These are phyloP conservation scores for Spizella passerina DNA, from an alignment of 2,797 vertebrate species.

Conservation along the genomic window DNA sequence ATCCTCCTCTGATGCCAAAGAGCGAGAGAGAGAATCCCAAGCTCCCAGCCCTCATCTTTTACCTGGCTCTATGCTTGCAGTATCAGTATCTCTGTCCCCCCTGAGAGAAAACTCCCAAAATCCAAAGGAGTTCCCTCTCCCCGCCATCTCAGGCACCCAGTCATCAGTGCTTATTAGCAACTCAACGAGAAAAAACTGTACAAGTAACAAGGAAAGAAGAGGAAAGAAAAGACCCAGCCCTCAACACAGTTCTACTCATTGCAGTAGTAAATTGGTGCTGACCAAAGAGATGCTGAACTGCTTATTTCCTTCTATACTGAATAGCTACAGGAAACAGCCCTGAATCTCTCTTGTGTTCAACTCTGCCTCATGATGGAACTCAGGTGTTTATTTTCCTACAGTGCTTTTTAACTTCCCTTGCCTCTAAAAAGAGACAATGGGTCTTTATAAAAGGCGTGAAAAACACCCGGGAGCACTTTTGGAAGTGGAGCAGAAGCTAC, in stretches of 20 bases:
- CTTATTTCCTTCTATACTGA: neutral
- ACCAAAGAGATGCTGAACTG: neutral
- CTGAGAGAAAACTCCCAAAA: neutral
- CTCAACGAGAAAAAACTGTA: neutral
- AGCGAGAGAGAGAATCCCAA: neutral
- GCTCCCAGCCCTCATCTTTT: neutral
- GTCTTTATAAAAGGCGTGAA: neutral
- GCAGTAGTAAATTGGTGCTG: neutral
- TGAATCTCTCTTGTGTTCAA: neutral
- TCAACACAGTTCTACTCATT: neutral
- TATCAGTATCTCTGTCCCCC: neutral
- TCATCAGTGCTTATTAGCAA: neutral
- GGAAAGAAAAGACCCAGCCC: neutral
- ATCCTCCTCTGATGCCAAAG: no score
- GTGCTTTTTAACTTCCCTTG: neutral
- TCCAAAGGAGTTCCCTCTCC: neutral
- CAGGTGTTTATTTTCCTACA: neutral
- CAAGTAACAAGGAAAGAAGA: neutral
- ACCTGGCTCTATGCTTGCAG: neutral
- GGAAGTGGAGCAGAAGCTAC: neutral
- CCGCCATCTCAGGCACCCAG: fast-evolving
- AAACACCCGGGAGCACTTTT: fast-evolving
- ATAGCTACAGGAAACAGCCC: neutral
- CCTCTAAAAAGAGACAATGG: neutral
- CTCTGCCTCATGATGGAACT: neutral